Evolutionary conservation across 1,140 invertebrate species (phyloP).

Genomic region (Drosophila parabipectinata): DNA sequence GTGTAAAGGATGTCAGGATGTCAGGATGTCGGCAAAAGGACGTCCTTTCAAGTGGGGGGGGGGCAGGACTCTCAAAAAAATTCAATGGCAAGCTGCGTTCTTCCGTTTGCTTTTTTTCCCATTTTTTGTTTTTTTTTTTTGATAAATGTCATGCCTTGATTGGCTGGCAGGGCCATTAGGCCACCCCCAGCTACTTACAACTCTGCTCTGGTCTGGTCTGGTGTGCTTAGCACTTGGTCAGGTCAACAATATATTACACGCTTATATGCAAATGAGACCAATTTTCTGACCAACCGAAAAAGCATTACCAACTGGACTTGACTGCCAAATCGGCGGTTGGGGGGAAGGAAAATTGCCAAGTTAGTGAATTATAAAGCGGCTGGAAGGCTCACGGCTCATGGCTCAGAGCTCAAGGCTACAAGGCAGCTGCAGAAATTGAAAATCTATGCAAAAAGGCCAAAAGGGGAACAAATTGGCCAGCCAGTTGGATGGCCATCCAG

Average conservation of each 20-base stretch:
- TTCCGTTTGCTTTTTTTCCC: slow-evolving; percentile 10
- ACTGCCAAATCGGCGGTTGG: slow-evolving; percentile 1
- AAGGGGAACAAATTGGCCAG: slow-evolving; percentile 10
- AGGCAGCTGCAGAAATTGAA: slow-evolving; percentile 29
- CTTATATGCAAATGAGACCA: slow-evolving; percentile 65
- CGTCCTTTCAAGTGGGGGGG: too few relatives aligned
- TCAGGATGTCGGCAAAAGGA: not conserved
- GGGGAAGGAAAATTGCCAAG: slow-evolving; percentile 48
- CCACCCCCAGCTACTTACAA: slow-evolving; percentile 13
- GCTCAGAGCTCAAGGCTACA: not conserved
- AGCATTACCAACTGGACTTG: slow-evolving; percentile 47
- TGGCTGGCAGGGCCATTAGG: slow-evolving; percentile 66
- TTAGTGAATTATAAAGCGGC: slow-evolving; percentile 55
- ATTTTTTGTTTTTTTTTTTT: slow-evolving; percentile 29
- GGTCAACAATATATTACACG: slow-evolving; percentile 64
- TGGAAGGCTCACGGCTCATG: not conserved
- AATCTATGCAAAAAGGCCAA: slow-evolving; percentile 36
- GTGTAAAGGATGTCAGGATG: slow-evolving; percentile 7
- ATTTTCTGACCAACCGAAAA: slow-evolving; percentile 61
- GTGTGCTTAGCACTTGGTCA: slow-evolving; percentile 8
- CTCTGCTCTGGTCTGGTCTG: not conserved
- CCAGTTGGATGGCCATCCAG: slow-evolving; percentile 1
- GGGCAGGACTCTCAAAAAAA: not conserved
- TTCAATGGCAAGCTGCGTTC: slow-evolving; percentile 31
- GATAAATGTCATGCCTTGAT: slow-evolving; percentile 67